Percentiles rank a stretch among this genome's conserved stretches.
Evolutionary conservation across 2,797 vertebrate genomes (phyloP).

Genomic region (Anabacerthia variegaticeps): DNA sequence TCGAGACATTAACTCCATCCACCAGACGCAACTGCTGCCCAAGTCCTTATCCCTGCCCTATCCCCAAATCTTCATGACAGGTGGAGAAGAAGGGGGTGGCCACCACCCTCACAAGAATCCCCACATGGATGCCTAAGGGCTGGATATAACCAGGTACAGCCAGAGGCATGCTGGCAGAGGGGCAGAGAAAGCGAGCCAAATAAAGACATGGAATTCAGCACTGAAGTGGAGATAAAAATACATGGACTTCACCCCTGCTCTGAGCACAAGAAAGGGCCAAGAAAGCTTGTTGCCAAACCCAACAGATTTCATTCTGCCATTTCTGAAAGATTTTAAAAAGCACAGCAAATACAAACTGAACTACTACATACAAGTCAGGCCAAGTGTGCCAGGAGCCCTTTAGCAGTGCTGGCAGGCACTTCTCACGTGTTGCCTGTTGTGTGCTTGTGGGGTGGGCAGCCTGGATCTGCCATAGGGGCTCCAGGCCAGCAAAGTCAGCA

Average conservation of each 20-base stretch:
- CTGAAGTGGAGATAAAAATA: conserved; percentile 54
- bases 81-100: conserved; percentile 16
- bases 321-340: background rate
- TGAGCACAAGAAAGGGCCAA: background rate
- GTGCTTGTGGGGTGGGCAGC: rapidly evolving
- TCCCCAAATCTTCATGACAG: background rate
- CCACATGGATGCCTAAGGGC: background rate
- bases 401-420: background rate
- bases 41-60: background rate
- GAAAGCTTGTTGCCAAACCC: background rate
- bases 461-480: background rate
- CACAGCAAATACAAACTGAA: rapidly evolving
- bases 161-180: background rate
- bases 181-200: background rate
- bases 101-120: conserved; percentile 1
- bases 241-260: background rate
- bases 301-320: background rate
- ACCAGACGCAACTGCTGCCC: conserved; percentile 25
- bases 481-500: background rate
- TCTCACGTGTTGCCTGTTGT: rapidly evolving
- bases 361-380: background rate
- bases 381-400: background rate
- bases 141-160: conserved; percentile 48
- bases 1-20: conserved; percentile 28
- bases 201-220: conserved; percentile 15